These are phyloP conservation scores for Mythimna albipuncta DNA, from an alignment of 2,888 invertebrate species.

Conservation along the genomic window DNA sequence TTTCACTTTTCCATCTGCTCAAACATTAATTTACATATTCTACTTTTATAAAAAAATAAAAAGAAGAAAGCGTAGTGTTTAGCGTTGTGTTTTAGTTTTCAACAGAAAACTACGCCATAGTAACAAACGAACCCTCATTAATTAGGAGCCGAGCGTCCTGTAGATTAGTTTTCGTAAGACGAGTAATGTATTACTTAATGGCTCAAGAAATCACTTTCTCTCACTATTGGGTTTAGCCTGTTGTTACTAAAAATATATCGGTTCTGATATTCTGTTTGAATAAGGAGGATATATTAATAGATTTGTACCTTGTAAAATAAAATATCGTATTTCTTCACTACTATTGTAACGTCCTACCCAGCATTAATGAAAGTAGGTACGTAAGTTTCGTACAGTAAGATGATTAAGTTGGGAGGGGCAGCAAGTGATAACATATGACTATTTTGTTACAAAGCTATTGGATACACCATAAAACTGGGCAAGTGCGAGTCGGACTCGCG, in stretches of 20 bases:
- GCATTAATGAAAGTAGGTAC: neutral
- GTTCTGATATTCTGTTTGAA: constrained; percentile 4
- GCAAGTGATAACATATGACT: neutral
- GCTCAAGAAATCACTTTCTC: neutral
- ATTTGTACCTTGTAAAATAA: neutral
- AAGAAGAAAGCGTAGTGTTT: neutral
- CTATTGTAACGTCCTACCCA: neutral
- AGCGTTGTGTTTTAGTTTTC: neutral
- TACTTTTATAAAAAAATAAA: neutral
- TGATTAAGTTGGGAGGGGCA: neutral
- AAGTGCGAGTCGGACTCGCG: too few species aligned
- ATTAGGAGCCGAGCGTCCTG: neutral
- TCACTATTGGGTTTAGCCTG: neutral
- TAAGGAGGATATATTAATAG: neutral
- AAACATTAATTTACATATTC: neutral
- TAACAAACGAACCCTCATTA: neutral
- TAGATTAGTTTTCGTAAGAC: neutral
- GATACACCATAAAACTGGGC: neutral
- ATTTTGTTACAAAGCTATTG: neutral
- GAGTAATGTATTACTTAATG: neutral
- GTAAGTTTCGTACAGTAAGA: neutral
- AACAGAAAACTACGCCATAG: neutral
- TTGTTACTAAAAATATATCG: constrained; percentile 2
- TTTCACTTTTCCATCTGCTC: neutral
- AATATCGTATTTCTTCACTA: neutral